These are phyloP conservation scores for Zaprionus obscuricornis DNA, from an alignment of 2,888 invertebrate species.

Conservation along the genomic window DNA sequence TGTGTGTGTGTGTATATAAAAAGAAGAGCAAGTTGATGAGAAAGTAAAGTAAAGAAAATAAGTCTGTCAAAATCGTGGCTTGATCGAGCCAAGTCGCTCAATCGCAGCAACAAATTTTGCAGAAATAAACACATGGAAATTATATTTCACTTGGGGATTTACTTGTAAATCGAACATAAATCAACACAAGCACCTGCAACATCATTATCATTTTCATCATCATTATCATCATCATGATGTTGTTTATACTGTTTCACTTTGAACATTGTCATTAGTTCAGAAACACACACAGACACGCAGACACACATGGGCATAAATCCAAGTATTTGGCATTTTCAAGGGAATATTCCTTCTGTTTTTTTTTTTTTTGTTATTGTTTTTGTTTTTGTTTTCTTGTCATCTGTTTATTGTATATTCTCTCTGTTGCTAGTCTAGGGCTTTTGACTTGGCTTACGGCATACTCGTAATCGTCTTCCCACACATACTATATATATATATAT, in stretches of 20 bases:
- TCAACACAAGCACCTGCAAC: constrained; percentile 60
- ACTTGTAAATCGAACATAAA: constrained; percentile 72
- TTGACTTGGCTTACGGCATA: constrained; percentile 25
- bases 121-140: constrained; percentile 69
- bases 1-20: too few species aligned
- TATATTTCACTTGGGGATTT: constrained; percentile 72
- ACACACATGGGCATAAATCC: constrained; percentile 9
- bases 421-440: constrained; percentile 7
- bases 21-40: not conserved
- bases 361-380: too few species aligned
- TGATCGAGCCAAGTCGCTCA: constrained; percentile 46
- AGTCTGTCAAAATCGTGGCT: constrained; percentile 37
- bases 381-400: too few species aligned
- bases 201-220: constrained; percentile 41
- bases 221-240: too few species aligned
- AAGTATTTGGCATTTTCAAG: not conserved
- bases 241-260: too few species aligned
- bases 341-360: not conserved
- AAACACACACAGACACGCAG: not conserved
- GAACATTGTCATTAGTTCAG: constrained; percentile 35
- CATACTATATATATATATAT: too few species aligned
- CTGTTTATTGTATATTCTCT: too few species aligned
- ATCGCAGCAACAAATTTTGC: constrained; percentile 52
- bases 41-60: constrained; percentile 29
- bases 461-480: too few species aligned